A percentile compares a stretch with the other conserved stretches of the same genome.
These are phyloP conservation scores for Sphaerodactylus townsendi DNA, from an alignment of 2,113 vertebrate species.

Conservation along the genomic window DNA sequence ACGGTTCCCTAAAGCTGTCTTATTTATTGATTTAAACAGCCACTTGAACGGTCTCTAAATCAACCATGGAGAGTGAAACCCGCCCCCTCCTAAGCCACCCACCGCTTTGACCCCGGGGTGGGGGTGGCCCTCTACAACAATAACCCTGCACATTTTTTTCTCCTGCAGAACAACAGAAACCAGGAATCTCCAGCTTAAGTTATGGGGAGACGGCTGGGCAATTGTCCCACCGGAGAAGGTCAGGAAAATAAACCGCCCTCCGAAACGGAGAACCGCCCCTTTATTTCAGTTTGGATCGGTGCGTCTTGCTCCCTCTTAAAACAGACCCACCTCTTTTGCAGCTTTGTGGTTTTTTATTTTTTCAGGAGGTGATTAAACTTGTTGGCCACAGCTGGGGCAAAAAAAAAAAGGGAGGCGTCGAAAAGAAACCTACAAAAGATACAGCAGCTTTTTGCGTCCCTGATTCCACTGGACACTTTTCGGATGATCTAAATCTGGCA, in stretches of 20 bases:
- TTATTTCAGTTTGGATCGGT: conserved; percentile 58
- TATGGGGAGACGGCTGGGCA: conserved; percentile 31
- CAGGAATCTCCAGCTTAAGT: neutral
- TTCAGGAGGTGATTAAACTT: conserved; percentile 50
- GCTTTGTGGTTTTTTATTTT: too few species aligned
- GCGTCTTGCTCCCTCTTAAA: conserved; percentile 54
- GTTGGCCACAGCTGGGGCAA: conserved; percentile 56
- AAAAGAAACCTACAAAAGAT: too few species aligned
- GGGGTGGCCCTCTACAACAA: neutral
- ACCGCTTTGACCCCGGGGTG: neutral
- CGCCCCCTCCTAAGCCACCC: conserved; percentile 20
- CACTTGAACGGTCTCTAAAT: conserved; percentile 44
- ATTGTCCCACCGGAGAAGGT: conserved; percentile 49
- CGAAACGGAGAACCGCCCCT: conserved; percentile 59
- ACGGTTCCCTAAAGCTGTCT: conserved; percentile 32
- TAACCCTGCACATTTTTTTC: neutral
- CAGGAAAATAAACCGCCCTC: conserved; percentile 57
- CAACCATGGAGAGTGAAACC: conserved; percentile 11
- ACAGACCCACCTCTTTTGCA: conserved; percentile 58
- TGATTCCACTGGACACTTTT: too few species aligned
- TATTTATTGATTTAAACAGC: conserved; percentile 45
- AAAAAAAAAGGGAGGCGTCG: conserved; percentile 17
- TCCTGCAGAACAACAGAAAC: conserved; percentile 25
- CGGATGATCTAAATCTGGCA: too few species aligned
- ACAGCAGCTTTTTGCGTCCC: too few species aligned